Percentiles rank a stretch among this genome's conserved stretches.
phyloP scores from a whole-genome alignment of 2,797 vertebrate genomes.

The Botia almorhae region DNA sequence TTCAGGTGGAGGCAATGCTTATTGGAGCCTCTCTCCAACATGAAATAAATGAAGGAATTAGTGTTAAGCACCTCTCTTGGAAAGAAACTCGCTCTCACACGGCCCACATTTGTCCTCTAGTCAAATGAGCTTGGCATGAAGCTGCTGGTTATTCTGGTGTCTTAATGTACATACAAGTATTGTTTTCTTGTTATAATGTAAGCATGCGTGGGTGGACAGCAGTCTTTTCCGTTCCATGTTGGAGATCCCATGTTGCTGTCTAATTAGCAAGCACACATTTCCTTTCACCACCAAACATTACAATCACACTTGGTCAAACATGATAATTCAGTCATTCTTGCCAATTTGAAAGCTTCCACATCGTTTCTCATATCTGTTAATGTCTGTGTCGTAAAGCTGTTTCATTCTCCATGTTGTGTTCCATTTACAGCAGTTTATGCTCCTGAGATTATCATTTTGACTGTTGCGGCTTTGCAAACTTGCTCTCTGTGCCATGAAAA shows the following conservation, averaged over 20 bases:
- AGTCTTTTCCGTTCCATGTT: neutral
- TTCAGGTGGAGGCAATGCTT: constrained; percentile 71
- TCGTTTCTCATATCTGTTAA: neutral
- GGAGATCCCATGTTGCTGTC: neutral
- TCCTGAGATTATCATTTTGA: neutral
- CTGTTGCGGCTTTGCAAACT: neutral
- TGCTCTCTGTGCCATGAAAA: neutral
- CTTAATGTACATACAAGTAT: constrained; percentile 39
- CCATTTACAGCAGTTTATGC: neutral
- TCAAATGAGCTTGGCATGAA: constrained; percentile 53
- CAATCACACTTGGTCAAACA: constrained; percentile 6
- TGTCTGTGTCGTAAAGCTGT: neutral
- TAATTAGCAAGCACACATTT: constrained; percentile 29
- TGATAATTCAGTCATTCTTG: neutral
- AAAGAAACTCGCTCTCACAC: constrained; percentile 45
- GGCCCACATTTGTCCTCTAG: constrained; percentile 60
- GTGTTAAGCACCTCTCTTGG: constrained; percentile 68
- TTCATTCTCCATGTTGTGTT: constrained; percentile 5
- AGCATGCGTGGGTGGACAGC: constrained; percentile 32
- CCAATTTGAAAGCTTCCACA: constrained; percentile 9
- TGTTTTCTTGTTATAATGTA: constrained; percentile 32
- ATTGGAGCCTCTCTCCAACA: constrained; percentile 55
- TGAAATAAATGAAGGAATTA: constrained; percentile 75
- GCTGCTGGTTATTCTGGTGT: constrained; percentile 28
- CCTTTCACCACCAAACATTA: constrained; percentile 1